Base-by-base conservation (phyloP, 1,140 invertebrate genomes). In the Pectinophora gossypiella region DNA sequence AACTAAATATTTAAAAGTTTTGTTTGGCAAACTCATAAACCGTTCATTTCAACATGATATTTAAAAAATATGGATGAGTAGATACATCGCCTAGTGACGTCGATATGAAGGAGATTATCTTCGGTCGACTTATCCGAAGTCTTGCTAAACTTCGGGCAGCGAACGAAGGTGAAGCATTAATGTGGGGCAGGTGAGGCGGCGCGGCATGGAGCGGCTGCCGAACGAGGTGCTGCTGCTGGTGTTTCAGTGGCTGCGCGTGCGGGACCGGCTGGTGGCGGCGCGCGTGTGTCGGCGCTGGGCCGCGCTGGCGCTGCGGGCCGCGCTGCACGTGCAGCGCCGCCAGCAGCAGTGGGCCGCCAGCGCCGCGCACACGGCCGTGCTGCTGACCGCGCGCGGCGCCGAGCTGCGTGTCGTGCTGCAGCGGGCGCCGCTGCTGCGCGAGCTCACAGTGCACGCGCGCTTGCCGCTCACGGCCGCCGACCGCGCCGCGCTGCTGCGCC, bases 181-280 rank as follows among this genome's bases (percentile, higher is more conserved):
- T n/a, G n/a, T n/a, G n/a, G n/a, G n/a, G n/a, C n/a, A n/a, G n/a
- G n/a, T n/a, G n/a, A n/a, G n/a, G n/a, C n/a, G n/a, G n/a, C n/a
- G 3, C 19, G 38, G 27, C 2, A 73, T 73, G 58, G 61, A 72
- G 18, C 21, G 16, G 6, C 38, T 76, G 2, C 73, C 70, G 1
- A 64, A 76, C 21, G 70, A 73, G 46, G 43, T 76, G 16, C 21
- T 73, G 6, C 36, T 59, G 23, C 65, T 64, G 46, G 64, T 76
- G 7, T 62, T 73, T 18, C 44, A 59, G 12, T 48, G 21, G 9
- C 23, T 76, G n/a, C 49, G 55, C 0, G 23, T 53, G 0, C 50
- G 48, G 6, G 55, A 59, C 3, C 13, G 66, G 40, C 51, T 49
- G n/a, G 32, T 10, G 7, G 32, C 50, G 15, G 38, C 49, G 0